These are phyloP conservation scores for Phragmatobia fuliginosa DNA, from an alignment of 2,888 invertebrate species.

Conservation along the genomic window DNA sequence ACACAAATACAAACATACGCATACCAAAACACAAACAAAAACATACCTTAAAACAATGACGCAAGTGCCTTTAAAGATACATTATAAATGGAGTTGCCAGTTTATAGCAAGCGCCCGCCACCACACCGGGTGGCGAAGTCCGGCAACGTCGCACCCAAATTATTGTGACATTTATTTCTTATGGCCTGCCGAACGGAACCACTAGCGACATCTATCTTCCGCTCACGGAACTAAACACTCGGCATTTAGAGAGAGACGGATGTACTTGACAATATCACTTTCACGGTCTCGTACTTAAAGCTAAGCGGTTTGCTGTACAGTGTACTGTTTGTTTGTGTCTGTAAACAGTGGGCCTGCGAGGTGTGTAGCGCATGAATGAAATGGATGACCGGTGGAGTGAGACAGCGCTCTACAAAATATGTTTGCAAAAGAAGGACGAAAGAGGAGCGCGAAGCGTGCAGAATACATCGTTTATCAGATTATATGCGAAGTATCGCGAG, in stretches of 20 bases:
- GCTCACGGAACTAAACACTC: constrained; percentile 64
- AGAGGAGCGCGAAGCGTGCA: constrained; percentile 80
- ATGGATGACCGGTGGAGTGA: constrained; percentile 79
- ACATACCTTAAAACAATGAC: constrained; percentile 57
- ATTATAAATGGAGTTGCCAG: constrained; percentile 60
- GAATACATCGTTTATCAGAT: constrained; percentile 88
- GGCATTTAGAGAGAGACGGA: constrained; percentile 80
- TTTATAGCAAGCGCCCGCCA: constrained; percentile 78
- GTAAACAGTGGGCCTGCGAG: constrained; percentile 85
- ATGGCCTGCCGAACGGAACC: constrained; percentile 67
- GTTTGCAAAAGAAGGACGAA: constrained; percentile 63
- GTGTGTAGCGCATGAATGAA: constrained; percentile 87
- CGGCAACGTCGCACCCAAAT: constrained; percentile 86
- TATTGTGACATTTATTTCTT: constrained; percentile 82
- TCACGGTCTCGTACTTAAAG: constrained; percentile 86
- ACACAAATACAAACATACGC: constrained; percentile 70
- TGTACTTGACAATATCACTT: constrained; percentile 85
- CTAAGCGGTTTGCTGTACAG: constrained; percentile 87
- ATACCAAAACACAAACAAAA: constrained; percentile 59
- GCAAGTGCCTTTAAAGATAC: constrained; percentile 59
- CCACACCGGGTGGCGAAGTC: constrained; percentile 82
- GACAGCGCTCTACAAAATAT: constrained; percentile 56
- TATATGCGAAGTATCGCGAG: constrained; percentile 87
- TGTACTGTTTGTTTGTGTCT: constrained; percentile 87
- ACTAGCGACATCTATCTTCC: constrained; percentile 80